Evolutionary conservation across 2,888 invertebrate genomes (phyloP), one percentile per base, ranked within the genome.

Genomic region (Zhuqinia jingwanae): DNA sequence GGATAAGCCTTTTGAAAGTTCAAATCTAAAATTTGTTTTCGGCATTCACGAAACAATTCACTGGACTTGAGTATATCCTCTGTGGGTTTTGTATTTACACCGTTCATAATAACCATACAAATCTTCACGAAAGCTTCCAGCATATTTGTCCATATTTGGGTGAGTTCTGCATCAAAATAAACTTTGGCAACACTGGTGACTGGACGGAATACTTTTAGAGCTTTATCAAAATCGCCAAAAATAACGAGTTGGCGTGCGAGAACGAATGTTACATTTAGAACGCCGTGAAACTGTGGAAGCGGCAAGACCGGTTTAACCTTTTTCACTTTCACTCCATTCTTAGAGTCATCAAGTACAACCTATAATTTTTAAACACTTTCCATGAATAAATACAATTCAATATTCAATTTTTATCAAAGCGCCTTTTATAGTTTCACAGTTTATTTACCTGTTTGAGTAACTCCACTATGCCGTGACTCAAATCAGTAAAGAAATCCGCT

Each of bases 121-220:
- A 85, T 85, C 58, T 85, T 77, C 45, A 85, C 84, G 20, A 47
- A 85, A 42, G 78, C 68, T n/a, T 85, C 84, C 27, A 85, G 36
- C 25, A 85, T 25, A 13, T 58, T 85, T 30, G 78, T 85, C 84
- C 84, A 85, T 2, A 85, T 36, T 78, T 68, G 68, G 0, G 70
- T 77, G 17, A 85, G 70, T 8, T 85, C 84, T n/a, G 17, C 20
- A 47, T 85, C 84, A 60, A 85, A 85, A 42, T 70, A 85, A 17
- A 68, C 20, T 70, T 85, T 77, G n/a, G 84, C 77, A 17, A 85
- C 60, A 60, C 75, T 75, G 10, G 84, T 85, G 25, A 85, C 22
- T 10, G 84, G 84, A 70, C 84, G 70, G n/a, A 70, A 85, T 5
- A 78, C 70, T 60, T 78, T 77, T 5, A 60, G 45, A n/a, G 84